Base-by-base conservation (phyloP, 2,797 vertebrate genomes). In the Poeciliopsis presidionis region DNA sequence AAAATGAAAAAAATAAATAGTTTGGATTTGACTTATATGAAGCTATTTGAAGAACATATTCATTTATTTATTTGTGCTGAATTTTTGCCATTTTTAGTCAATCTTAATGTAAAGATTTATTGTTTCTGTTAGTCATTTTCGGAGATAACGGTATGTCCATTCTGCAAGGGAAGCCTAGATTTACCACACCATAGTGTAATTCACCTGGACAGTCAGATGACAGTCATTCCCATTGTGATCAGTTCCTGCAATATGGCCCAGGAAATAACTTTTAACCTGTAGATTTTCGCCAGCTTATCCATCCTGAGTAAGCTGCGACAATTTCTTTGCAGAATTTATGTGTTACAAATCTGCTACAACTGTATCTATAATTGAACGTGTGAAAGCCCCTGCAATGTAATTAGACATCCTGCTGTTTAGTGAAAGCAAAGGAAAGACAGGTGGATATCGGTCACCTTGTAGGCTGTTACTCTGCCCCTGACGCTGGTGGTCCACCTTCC, bases 401-500 rank as follows among this genome's bases (percentile, higher is more conserved):
- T 94, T 95, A 94, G 91, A 88, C 72, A 70, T 85, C 91, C 88
- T 2, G 74, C 76, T 59, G 87, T 78, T 86, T 80, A 76, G 79
- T 83, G 75, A 87, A 79, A 49, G 80, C 61, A 0, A 18, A 70
- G 61, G 78, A 73, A 79, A 88, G 84, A 87, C 84, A 74, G 83
- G 85, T 76, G 86, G 80, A 80, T 22, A 7, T 72, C 76, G 88
- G 91, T 92, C 89, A 93, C 87, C 88, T 91, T 88, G 87, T 83
- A 91, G 79, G 84, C 84, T 88, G 93, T 94, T 93, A 91, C 87
- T 93, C 81, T 93, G 82, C 79, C 39, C 77, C 83, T 89, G 85
- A 92, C 80, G 83, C 7, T n/a, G 61, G 77, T 63, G 79, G 79
- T 84, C 46, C 57, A 46, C 69, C 80, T 73, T 80, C 59, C 5